Evolutionary conservation across 2,113 vertebrate species (phyloP), one percentile per base, ranked within the genome.

Genomic region (Nestor notabilis): DNA sequence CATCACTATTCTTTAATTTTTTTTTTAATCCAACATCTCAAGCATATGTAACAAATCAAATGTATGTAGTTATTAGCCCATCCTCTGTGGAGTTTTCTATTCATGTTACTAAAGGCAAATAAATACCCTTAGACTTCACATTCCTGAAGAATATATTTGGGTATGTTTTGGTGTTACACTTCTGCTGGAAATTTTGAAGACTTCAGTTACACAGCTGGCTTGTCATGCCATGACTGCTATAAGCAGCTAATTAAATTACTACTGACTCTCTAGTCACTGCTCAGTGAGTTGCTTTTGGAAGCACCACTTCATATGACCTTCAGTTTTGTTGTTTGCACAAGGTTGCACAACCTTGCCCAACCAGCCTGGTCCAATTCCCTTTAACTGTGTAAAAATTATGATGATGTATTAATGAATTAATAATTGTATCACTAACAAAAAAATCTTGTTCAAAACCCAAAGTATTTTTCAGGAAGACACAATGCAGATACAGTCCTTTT

Each of bases 171-270:
- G 72, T 70, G 41, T 47, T 89, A 83, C n/a, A 33, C 44, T 94
- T 93, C 74, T 88, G 41, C 55, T 89, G 66, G 49, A 89, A 80
- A 91, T 49, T 89, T 65, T 94, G 72, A 88, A 94, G 86, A 79
- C 47, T 76, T 78, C 53, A 72, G 81, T 87, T 84, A 93, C 72
- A 84, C 89, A 96, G 85, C 90, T 96, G 94, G 68, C 29, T 83
- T 96, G 95, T 96, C 69, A 93, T 83, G 92, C 92, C 87, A 86
- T 81, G 74, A 68, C 95, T 96, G 50, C 53, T 90, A 60, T 81
- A 89, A 97, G 74, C 89, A 97, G 83, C 71, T 97, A 97, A 97
- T 93, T 95, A 94, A 96, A 97, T 96, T 96, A 93, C 53, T 87
- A 50, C 76, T 82, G 86, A 93, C 68, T 92, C 44, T 93, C 52